A percentile compares a stretch with the other conserved stretches of the same genome.
phyloP scores from a whole-genome alignment of 2,797 vertebrate species.

The Danio choprae region DNA sequence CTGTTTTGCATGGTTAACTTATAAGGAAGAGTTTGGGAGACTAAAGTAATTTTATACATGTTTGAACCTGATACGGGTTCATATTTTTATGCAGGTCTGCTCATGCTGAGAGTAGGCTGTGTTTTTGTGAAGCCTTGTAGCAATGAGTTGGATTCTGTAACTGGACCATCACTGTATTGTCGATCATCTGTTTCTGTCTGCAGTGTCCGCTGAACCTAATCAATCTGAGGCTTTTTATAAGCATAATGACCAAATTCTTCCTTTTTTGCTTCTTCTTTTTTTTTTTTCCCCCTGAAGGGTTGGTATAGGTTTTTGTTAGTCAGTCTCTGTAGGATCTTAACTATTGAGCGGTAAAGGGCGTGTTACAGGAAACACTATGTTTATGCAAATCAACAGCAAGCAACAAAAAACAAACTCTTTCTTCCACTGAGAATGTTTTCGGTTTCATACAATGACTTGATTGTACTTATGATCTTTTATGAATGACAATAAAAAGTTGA shows the following conservation, averaged over 20 bases:
- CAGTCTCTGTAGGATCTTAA: constrained; percentile 50
- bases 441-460: constrained; percentile 86
- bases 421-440: constrained; percentile 73
- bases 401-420: constrained; percentile 61
- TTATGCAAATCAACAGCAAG: constrained; percentile 85
- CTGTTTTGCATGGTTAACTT: constrained; percentile 44
- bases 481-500: constrained; percentile 96
- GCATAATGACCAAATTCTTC: constrained; percentile 82
- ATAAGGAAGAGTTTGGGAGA: constrained; percentile 23
- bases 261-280: constrained; percentile 58
- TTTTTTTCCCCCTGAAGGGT: constrained; percentile 47
- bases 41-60: constrained; percentile 33
- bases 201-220: constrained; percentile 62
- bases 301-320: constrained; percentile 60
- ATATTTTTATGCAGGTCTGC: constrained; percentile 54
- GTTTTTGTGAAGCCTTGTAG: constrained; percentile 33
- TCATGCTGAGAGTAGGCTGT: constrained; percentile 37
- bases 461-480: constrained; percentile 94
- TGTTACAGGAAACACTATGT: constrained; percentile 90
- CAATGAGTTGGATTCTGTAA: constrained; percentile 45
- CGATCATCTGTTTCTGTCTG: constrained; percentile 33
- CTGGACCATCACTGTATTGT: constrained; percentile 48
- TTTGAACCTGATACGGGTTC: constrained; percentile 41
- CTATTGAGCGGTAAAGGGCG: constrained; percentile 73
- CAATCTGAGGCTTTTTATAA: constrained; percentile 66